Evolutionary conservation across 2,888 invertebrate species (phyloP).

Genomic region (Apomyelois bistriatella): DNA sequence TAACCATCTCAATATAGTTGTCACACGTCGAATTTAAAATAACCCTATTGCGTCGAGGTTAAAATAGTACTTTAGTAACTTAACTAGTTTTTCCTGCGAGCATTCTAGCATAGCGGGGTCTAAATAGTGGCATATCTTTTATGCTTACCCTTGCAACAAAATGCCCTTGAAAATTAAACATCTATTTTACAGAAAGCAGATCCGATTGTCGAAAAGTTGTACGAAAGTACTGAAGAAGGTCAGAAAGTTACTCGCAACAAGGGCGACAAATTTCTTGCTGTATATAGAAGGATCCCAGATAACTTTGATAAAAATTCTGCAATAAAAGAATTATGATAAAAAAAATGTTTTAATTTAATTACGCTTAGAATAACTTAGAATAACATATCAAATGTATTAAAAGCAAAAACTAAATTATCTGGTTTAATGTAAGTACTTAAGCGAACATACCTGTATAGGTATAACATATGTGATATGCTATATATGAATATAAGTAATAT

Average conservation of each 20-base stretch:
- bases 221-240: conserved; percentile 97
- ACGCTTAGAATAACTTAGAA: background rate
- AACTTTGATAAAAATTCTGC: conserved; percentile 24
- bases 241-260: conserved; percentile 97
- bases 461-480: background rate
- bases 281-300: conserved; percentile 84
- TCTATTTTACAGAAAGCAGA: conserved; percentile 86
- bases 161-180: no score
- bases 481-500: no score
- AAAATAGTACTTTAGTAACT: no score
- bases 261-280: conserved; percentile 95
- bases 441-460: background rate
- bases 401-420: background rate
- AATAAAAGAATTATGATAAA: conserved; percentile 17
- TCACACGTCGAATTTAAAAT: no score
- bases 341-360: background rate
- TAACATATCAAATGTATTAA: background rate
- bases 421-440: background rate
- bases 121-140: no score
- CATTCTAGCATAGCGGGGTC: no score
- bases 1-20: no score
- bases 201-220: conserved; percentile 92
- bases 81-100: no score
- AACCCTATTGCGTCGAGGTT: no score
- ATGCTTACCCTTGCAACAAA: no score